phyloP scores from a whole-genome alignment of 2,888 invertebrate species.

The Argyresthia goedartella region DNA sequence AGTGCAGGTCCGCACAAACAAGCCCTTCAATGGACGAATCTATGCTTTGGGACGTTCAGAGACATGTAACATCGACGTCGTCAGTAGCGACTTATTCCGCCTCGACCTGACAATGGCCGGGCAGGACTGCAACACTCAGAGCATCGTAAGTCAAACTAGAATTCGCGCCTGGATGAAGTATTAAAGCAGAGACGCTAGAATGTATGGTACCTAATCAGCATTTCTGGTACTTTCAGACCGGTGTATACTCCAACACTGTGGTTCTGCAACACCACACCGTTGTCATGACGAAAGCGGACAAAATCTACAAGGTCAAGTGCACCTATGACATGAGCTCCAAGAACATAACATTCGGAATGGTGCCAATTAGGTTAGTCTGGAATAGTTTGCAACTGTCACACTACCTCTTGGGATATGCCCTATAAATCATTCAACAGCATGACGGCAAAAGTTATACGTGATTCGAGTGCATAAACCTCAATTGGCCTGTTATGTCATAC shows the following conservation, averaged over 20 bases:
- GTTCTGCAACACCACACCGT: conserved; percentile 96
- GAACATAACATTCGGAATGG: conserved; percentile 97
- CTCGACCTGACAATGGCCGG: conserved; percentile 94
- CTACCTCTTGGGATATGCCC: not conserved
- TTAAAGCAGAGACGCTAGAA: not conserved
- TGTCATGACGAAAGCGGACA: conserved; percentile 96
- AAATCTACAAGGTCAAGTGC: conserved; percentile 96
- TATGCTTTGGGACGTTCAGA: conserved; percentile 94
- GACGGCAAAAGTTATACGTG: conserved; percentile 28
- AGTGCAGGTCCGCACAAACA: conserved; percentile 92
- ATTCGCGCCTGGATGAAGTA: not conserved
- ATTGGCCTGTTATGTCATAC: conserved; percentile 28
- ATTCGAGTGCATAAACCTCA: conserved; percentile 30
- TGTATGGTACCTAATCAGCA: not conserved
- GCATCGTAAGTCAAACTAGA: conserved; percentile 79
- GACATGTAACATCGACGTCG: conserved; percentile 94
- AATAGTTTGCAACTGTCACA: not conserved
- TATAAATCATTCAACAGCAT: not conserved
- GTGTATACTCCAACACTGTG: conserved; percentile 94
- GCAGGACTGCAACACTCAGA: conserved; percentile 96
- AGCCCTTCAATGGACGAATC: conserved; percentile 94
- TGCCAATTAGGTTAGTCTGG: conserved; percentile 85
- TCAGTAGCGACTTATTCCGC: conserved; percentile 92
- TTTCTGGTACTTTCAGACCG: conserved; percentile 74
- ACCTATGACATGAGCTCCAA: conserved; percentile 97